Conservation (phyloP, 2,888 invertebrate genomes). For the Uloborus plumipes region DNA sequence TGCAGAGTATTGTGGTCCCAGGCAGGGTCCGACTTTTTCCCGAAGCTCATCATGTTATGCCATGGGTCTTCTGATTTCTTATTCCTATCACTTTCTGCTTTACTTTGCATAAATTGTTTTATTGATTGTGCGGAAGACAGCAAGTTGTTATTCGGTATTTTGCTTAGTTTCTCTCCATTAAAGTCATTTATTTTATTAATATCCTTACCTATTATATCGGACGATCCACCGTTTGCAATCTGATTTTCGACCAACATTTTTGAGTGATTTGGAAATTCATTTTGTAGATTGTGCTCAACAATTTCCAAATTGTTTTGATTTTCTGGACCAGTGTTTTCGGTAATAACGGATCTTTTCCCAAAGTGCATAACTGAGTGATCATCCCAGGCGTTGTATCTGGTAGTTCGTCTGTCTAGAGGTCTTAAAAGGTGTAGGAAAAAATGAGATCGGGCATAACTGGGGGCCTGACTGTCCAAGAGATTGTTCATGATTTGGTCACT, state of each 20-base stretch:
- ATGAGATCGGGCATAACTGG: conserved; percentile 36
- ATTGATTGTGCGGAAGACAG: too few relatives aligned
- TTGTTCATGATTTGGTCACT: conserved; percentile 51
- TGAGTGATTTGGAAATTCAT: neutral
- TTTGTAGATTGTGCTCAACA: neutral
- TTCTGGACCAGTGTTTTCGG: neutral
- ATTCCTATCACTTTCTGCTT: neutral
- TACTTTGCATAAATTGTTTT: too few relatives aligned
- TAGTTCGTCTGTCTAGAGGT: conserved; percentile 20
- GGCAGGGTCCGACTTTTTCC: conserved; percentile 24
- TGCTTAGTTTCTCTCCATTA: neutral
- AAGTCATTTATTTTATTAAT: too few relatives aligned
- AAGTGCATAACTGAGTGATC: conserved; percentile 59
- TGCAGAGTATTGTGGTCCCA: conserved; percentile 29
- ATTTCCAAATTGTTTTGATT: neutral
- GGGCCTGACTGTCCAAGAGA: conserved; percentile 25
- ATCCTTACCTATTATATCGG: too few relatives aligned
- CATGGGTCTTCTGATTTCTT: conserved; percentile 15
- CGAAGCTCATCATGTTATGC: conserved; percentile 33
- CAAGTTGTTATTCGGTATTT: too few relatives aligned
- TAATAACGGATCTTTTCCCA: conserved; percentile 27
- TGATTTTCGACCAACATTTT: neutral
- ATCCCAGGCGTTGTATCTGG: conserved; percentile 41
- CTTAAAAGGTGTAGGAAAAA: conserved; percentile 40
- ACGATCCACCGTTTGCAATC: too few relatives aligned